phyloP scores from a whole-genome alignment of 37 sponge, comb jelly and placozoan species.

The Cladorhizidae sp. region DNA sequence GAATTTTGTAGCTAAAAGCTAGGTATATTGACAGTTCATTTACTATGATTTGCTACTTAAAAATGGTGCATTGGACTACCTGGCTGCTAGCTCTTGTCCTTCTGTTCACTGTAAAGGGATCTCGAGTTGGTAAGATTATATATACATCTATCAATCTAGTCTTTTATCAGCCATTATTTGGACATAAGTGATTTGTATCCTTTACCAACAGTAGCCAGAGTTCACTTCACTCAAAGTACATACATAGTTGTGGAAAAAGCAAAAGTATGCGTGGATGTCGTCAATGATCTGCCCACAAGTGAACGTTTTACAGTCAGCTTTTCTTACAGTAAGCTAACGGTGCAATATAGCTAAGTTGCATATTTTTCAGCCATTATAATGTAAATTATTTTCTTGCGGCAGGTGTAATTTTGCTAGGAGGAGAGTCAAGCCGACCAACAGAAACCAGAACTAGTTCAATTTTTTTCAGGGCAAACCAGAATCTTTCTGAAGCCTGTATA shows the following conservation, averaged over 20 bases:
- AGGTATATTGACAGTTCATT: no score
- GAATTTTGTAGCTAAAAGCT: no score
- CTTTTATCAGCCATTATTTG: no score
- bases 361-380: neutral
- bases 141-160: neutral
- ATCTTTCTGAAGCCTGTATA: neutral
- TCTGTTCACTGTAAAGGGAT: neutral
- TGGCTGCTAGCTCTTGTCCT: neutral
- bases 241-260: neutral
- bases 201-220: neutral
- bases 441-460: neutral
- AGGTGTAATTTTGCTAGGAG: neutral
- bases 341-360: neutral
- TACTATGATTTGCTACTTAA: no score
- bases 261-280: neutral
- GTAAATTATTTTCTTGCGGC: neutral
- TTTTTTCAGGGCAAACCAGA: neutral
- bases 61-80: neutral
- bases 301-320: neutral
- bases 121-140: neutral
- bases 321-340: neutral
- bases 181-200: no score
- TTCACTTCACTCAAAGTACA: neutral
- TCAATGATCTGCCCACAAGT: neutral
- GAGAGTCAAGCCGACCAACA: neutral